Base-by-base conservation (phyloP, 2,888 invertebrate genomes). In the Netelia inedita region DNA sequence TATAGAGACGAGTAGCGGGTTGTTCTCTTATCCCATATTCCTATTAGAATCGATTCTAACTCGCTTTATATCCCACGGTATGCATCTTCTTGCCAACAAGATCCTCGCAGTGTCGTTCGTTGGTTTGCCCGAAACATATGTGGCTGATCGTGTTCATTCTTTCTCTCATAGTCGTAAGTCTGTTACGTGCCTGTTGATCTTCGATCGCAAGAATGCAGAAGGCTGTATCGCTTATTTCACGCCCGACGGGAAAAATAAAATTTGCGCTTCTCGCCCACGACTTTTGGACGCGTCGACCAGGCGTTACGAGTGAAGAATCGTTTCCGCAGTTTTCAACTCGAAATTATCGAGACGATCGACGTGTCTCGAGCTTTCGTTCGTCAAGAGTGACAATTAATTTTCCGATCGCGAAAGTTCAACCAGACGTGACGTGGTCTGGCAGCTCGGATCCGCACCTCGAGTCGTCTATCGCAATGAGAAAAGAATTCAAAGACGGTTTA, bases 11-110 rank as follows among this genome's bases (percentile, higher is more conserved):
- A 11, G 19, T 50, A 46, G 55, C 73, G 73, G 9, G 61, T 72
- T 85, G 89, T 88, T 91, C 89, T 80, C 89, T 89, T 90, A 90
- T 90, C 88, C 88, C 89, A 88, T 88, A 90, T 90, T 90, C 85
- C 73, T 87, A 88, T 88, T 87, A 86, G 86, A 88, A 89, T 89
- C 88, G 86, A 89, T 89, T 89, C 87, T 79, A 82, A 73, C 85
- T 85, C 23, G 23, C 46, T 72, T 79, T 73, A 63, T 75, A 85
- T 82, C 63, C 83, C 72, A 63, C 80, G 85, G 80, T 76, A 86
- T 81, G 78, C 80, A 85, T 87, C 87, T 82, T 82, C 43, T 61
- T 84, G 69, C 86, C 85, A 87, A 82, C 81, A 57, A 83, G 83
- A 79, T 53, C 41, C 86, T 86, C 87, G 85, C 88, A 91, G 90